These are phyloP conservation scores for Castor canadensis DNA, from an alignment of 2,113 vertebrate genomes.

Conservation along the genomic window DNA sequence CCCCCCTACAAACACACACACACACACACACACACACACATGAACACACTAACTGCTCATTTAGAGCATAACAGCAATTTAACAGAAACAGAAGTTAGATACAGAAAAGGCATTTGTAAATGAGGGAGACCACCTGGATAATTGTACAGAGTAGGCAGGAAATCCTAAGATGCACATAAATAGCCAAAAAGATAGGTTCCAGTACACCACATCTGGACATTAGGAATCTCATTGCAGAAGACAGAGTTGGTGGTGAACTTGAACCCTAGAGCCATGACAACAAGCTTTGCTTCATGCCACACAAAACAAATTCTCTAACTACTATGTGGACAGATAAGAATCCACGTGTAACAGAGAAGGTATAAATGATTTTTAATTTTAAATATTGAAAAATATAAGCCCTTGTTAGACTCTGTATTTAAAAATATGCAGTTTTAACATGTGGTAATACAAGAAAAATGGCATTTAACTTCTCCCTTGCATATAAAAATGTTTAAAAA, in stretches of 20 bases:
- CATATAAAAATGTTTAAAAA: conserved; percentile 45
- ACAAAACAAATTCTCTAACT: conserved; percentile 58
- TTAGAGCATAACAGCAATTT: conserved; percentile 7
- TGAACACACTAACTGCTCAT: not conserved
- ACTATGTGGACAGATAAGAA: conserved; percentile 58
- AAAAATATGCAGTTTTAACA: conserved; percentile 75
- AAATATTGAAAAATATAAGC: conserved; percentile 70
- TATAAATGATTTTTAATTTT: conserved; percentile 71
- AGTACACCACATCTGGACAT: conserved; percentile 41
- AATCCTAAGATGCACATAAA: conserved; percentile 30
- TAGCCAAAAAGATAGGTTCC: conserved; percentile 7
- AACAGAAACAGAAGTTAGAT: conserved; percentile 52
- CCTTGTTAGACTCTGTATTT: conserved; percentile 70
- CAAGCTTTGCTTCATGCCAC: conserved; percentile 43
- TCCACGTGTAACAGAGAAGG: conserved; percentile 54
- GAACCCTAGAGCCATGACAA: not conserved
- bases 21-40: not conserved
- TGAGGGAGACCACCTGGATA: conserved; percentile 33
- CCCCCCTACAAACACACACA: not conserved
- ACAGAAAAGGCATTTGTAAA: conserved; percentile 53
- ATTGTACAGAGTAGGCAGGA: conserved; percentile 42
- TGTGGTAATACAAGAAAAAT: conserved; percentile 68
- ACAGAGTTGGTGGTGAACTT: conserved; percentile 32
- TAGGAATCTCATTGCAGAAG: conserved; percentile 26
- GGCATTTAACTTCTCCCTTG: conserved; percentile 52